Conservation (phyloP, 1,140 invertebrate species). For the Ptiloglossa arizonensis region DNA sequence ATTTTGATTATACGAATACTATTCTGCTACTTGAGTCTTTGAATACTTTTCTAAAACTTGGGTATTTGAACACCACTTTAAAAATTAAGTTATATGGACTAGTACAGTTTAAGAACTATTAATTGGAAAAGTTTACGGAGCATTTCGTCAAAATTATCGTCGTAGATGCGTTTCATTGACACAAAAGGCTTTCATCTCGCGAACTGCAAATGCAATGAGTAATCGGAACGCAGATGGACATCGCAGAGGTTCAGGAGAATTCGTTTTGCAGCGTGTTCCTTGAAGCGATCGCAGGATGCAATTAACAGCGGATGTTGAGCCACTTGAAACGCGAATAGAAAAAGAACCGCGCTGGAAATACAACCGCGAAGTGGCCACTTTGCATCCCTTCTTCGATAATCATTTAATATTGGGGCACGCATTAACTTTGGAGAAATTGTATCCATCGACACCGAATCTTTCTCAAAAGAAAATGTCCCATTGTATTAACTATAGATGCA, state of each 20-base stretch:
- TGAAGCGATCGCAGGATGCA: slow-evolving; percentile 60
- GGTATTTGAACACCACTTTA: no score
- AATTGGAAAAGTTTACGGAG: no score
- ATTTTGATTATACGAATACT: no score
- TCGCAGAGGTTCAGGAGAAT: slow-evolving; percentile 24
- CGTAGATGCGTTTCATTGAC: background rate
- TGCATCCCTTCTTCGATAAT: slow-evolving; percentile 20
- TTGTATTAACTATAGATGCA: no score
- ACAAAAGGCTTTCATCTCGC: background rate
- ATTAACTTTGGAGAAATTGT: background rate
- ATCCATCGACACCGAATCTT: no score
- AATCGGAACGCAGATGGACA: background rate
- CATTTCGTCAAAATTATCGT: no score
- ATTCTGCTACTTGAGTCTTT: no score
- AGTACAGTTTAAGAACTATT: no score
- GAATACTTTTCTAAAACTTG: no score
- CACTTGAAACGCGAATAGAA: slow-evolving; percentile 40
- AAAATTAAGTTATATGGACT: no score
- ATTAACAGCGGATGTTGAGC: slow-evolving; percentile 49
- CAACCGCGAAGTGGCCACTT: slow-evolving; percentile 36
- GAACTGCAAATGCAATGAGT: background rate
- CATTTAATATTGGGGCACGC: slow-evolving; percentile 19
- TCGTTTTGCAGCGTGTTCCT: slow-evolving; percentile 34
- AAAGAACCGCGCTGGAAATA: slow-evolving; percentile 34
- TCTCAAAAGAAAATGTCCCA: no score